phyloP scores from a whole-genome alignment of 2,113 vertebrate species.

The Catagonus wagneri region DNA sequence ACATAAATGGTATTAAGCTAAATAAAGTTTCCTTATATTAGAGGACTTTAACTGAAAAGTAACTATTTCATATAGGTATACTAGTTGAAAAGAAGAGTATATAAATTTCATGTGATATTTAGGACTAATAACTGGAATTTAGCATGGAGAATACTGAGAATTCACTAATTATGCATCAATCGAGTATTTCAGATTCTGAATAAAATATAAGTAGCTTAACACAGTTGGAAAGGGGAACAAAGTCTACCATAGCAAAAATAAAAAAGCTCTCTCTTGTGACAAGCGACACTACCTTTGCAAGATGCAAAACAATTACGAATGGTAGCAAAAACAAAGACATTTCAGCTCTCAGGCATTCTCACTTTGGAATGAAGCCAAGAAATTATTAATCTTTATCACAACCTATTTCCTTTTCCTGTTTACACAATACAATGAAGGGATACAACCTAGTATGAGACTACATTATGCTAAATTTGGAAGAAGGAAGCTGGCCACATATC shows the following conservation, averaged over 20 bases:
- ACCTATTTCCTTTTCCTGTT: constrained; percentile 48
- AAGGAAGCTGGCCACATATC: constrained; percentile 57
- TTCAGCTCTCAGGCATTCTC: not conserved
- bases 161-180: not conserved
- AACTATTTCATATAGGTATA: not conserved
- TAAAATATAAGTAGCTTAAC: constrained; percentile 4
- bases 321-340: constrained; percentile 37
- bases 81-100: not conserved
- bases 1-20: not conserved
- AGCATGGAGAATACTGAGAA: not conserved
- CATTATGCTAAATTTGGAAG: constrained; percentile 51
- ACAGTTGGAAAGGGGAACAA: constrained; percentile 44
- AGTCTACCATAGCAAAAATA: constrained; percentile 18
- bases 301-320: constrained; percentile 37
- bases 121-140: not conserved
- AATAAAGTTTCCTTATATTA: constrained; percentile 22
- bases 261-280: not conserved
- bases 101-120: constrained; percentile 33
- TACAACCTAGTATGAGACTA: constrained; percentile 31
- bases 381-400: constrained; percentile 37
- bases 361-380: constrained; percentile 21
- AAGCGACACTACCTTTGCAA: not conserved
- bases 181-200: constrained; percentile 6
- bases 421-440: constrained; percentile 35
- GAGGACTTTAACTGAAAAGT: not conserved